These are phyloP conservation scores for Aromia moschata DNA, from an alignment of 2,888 invertebrate genomes.

Conservation along the genomic window DNA sequence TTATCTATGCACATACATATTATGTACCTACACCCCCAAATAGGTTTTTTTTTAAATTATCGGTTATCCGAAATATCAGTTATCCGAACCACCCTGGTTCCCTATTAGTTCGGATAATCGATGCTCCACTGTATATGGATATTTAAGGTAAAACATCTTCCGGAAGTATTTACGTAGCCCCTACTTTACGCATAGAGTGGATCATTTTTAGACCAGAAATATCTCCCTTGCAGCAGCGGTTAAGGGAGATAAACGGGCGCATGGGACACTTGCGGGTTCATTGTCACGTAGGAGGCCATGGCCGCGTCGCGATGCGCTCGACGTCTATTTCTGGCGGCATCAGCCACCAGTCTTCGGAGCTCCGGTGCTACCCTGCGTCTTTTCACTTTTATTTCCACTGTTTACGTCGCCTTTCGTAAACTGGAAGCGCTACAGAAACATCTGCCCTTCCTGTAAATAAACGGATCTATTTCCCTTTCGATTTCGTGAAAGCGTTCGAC, in stretches of 20 bases:
- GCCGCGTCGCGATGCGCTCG: slow-evolving; percentile 22
- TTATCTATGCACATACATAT: too few species aligned
- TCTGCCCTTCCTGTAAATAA: slow-evolving; percentile 36
- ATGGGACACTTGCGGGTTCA: slow-evolving; percentile 49
- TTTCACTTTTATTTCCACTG: slow-evolving; percentile 39
- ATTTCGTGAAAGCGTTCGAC: slow-evolving; percentile 10
- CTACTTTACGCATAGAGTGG: slow-evolving; percentile 12
- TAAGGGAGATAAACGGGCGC: slow-evolving; percentile 30
- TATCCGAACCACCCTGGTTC: too few species aligned
- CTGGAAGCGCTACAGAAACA: slow-evolving; percentile 33
- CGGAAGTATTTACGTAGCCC: too few species aligned
- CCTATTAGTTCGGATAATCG: too few species aligned
- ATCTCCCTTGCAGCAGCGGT: slow-evolving; percentile 36
- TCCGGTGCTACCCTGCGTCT: slow-evolving; percentile 34
- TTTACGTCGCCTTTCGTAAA: slow-evolving; percentile 42
- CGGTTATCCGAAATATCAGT: too few species aligned
- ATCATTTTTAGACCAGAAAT: slow-evolving; percentile 43
- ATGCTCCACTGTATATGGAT: too few species aligned
- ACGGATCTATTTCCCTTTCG: slow-evolving; percentile 27
- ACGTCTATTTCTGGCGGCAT: slow-evolving; percentile 20
- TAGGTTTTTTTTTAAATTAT: too few species aligned
- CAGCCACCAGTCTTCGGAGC: slow-evolving; percentile 15
- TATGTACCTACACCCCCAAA: too few species aligned
- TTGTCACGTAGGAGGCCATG: slow-evolving; percentile 39
- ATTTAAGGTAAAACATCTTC: too few species aligned